A percentile compares a stretch with the other conserved stretches of the same genome.
Evolutionary conservation across 2,797 vertebrate species (phyloP).

Genomic region (Eupleurogrammus muticus): DNA sequence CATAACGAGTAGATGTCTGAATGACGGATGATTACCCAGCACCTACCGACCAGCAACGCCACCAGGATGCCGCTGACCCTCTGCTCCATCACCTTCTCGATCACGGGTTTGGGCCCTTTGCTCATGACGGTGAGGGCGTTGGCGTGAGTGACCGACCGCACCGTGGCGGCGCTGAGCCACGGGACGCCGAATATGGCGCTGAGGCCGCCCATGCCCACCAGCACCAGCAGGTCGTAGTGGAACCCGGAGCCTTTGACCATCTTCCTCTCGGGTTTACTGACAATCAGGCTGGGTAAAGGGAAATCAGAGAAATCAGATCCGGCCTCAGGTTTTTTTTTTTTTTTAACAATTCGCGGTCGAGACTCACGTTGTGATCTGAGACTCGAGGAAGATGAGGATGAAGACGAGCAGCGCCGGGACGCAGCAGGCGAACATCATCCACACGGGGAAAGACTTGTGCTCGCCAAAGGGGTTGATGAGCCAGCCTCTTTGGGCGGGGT

Average conservation of each 20-base stretch:
- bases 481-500: conserved; percentile 86
- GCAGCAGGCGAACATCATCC: conserved; percentile 92
- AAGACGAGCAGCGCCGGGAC: conserved; percentile 94
- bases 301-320: conserved; percentile 11
- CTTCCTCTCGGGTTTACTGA: conserved; percentile 97
- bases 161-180: conserved; percentile 96
- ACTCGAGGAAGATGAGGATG: conserved; percentile 98
- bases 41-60: conserved; percentile 93
- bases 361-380: conserved; percentile 98
- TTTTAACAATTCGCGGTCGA: too few species aligned
- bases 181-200: conserved; percentile 93
- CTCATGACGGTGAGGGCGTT: conserved; percentile 95
- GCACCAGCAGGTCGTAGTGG: conserved; percentile 93
- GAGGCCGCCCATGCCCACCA: conserved; percentile 95
- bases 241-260: conserved; percentile 96
- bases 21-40: not conserved
- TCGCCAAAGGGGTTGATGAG: conserved; percentile 91
- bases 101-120: conserved; percentile 86
- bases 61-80: conserved; percentile 93
- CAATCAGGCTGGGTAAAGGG: conserved; percentile 88
- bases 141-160: conserved; percentile 94
- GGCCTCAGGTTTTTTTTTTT: too few species aligned
- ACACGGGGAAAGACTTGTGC: conserved; percentile 76
- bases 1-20: not conserved
- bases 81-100: conserved; percentile 94